phyloP scores from a whole-genome alignment of 2,888 invertebrate genomes.

The Cerceris ruficornis region DNA sequence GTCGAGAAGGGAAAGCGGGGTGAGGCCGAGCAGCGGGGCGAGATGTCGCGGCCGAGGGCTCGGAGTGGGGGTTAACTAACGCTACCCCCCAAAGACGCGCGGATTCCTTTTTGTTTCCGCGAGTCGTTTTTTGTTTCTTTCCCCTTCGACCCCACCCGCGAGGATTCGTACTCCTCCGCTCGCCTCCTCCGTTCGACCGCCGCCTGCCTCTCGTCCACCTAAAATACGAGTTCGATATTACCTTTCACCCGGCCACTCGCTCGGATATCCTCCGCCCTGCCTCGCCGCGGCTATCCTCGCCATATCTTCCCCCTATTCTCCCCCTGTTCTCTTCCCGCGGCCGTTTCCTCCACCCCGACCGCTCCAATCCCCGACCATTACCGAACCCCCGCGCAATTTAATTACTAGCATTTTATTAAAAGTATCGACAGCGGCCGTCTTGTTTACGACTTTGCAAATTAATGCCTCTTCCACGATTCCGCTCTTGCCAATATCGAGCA shows the following conservation, averaged over 20 bases:
- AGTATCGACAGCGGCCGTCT: slow-evolving; percentile 79
- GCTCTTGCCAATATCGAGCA: slow-evolving; percentile 56
- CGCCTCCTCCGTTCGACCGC: slow-evolving; percentile 47
- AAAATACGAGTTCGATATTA: slow-evolving; percentile 76
- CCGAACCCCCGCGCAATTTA: slow-evolving; percentile 74
- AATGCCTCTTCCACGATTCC: slow-evolving; percentile 66
- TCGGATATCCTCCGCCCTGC: slow-evolving; percentile 18
- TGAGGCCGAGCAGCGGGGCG: slow-evolving; percentile 39
- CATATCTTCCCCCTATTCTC: slow-evolving; percentile 28
- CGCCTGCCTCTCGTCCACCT: slow-evolving; percentile 66
- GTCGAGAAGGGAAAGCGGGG: slow-evolving; percentile 38
- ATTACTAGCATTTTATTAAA: slow-evolving; percentile 81
- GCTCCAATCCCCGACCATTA: slow-evolving; percentile 54
- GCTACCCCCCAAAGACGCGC: slow-evolving; percentile 63
- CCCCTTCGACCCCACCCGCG: slow-evolving; percentile 58
- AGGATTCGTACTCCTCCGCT: slow-evolving; percentile 51
- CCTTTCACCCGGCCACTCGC: slow-evolving; percentile 64
- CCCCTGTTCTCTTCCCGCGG: slow-evolving; percentile 17
- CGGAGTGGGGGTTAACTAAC: slow-evolving; percentile 66
- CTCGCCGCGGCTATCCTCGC: slow-evolving; percentile 34
- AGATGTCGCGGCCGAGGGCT: slow-evolving; percentile 63
- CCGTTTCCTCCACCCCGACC: slow-evolving; percentile 27
- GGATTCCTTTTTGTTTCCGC: slow-evolving; percentile 65
- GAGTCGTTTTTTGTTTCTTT: slow-evolving; percentile 68
- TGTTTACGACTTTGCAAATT: slow-evolving; percentile 79